Base-by-base conservation (phyloP, 2,797 vertebrate species). In the Oreochromis mossambicus region DNA sequence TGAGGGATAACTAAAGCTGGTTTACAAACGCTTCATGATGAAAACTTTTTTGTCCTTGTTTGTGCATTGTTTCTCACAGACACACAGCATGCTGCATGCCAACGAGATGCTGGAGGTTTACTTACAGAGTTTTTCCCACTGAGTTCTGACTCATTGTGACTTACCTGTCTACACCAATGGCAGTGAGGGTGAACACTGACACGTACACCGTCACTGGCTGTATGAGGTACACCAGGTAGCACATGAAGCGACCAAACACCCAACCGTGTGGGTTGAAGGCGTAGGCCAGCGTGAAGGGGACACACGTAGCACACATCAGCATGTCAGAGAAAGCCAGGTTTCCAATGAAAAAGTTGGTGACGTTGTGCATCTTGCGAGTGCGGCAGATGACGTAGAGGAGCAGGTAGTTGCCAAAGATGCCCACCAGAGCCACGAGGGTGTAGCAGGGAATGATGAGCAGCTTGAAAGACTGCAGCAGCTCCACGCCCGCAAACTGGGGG, bases 321-420 rank as follows among this genome's bases (percentile, higher is more conserved):
- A 98, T 97, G 94, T 98, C 97, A 0, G 97, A 98, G 92, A 98
- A 98, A 24, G 97, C 97, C 94, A 98, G 90, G 94, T 98, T 98
- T 10, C 97, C 97, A 3, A 98, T 98, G 88, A 98, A 98, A 84
- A 98, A 97, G 94, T 98, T 98, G 92, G 97, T 98, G 90, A 97
- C 96, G 1, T 97, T 98, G 94, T 98, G 97, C 97, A 98, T 98
- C 94, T 97, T 98, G 88, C 96, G 97, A 24, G 96, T 97, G 92
- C 95, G 95, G 86, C 97, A 98, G 89, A 98, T 98, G 90, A 98
- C 96, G 1, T 98, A 97, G 51, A 98, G 96, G 58, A 98, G 96
- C 84, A 98, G 95, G 82, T 97, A 97, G 94, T 98, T 98, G 73
- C 97, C 97, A 0, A 97, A 94, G 83, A 98, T 88, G 13, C 97